Evolutionary conservation across 2,797 vertebrate species (phyloP), one percentile per base, ranked within the genome.

Genomic region (Nannoperca obscura): DNA sequence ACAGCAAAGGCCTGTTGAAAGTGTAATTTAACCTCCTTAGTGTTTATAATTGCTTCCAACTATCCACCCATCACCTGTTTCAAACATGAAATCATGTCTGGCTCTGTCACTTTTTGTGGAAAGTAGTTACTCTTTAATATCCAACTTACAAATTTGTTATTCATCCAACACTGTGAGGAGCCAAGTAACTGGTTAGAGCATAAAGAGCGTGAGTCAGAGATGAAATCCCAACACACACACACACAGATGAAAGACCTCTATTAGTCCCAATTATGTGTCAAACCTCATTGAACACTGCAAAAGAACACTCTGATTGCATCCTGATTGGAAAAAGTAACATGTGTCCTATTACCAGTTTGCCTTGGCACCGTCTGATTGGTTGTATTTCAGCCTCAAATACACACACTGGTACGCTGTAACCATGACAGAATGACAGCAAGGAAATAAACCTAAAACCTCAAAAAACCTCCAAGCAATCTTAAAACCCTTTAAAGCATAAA

Each of bases 21-120:
- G 65, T 64, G 30, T 27, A 14, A 3, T 64, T 61, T 15, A 46
- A 6, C 75, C 70, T 69, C 63, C 36, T 49, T 42, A 13, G 42
- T 75, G 53, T 80, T 84, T 71, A 44, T 60, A 75, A 70, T 66
- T 73, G 47, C 52, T 83, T 64, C 61, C 65, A 65, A 74, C 49
- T 69, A 57, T 71, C 63, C 70, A 46, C 73, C 76, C 81, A 61
- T 87, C 83, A 83, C 81, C 80, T 89, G 80, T 36, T 80, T 88
- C 47, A 8, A 75, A 82, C 80, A 85, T 92, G 79, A 91, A 92
- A 86, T 90, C 88, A 92, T 79, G 88, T 93, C 88, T 90, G 78
- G 75, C 68, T 85, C 62, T 71, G 70, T 73, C 46, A 11, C 75
- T 91, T 92, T 87, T 72, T 64, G 38, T 66, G 58, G 61, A 76